These are phyloP conservation scores for Tenrec ecaudatus DNA, from an alignment of 2,113 vertebrate genomes.

Conservation along the genomic window DNA sequence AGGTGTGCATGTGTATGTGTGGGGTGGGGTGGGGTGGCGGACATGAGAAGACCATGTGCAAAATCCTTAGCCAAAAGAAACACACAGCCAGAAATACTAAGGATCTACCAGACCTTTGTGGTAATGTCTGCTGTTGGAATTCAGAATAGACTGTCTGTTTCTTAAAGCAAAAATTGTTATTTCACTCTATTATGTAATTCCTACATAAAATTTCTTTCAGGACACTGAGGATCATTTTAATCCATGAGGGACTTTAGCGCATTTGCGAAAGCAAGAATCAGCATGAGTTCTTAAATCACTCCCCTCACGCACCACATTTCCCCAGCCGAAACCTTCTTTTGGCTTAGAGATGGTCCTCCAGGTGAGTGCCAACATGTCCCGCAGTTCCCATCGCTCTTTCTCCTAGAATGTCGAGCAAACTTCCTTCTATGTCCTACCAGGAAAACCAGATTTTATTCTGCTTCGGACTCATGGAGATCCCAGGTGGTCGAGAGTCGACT, in stretches of 20 bases:
- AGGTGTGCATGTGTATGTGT: not conserved
- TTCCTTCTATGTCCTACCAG: fast-evolving
- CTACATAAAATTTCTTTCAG: not conserved
- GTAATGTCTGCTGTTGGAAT: not conserved
- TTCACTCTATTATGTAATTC: not conserved
- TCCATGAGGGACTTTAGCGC: not conserved
- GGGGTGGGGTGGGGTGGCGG: not conserved
- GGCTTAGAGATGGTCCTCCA: not conserved
- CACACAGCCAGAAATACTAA: not conserved
- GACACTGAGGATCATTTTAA: not conserved
- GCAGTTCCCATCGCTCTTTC: not conserved
- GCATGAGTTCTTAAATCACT: not conserved
- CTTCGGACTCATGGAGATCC: not conserved
- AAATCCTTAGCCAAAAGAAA: not conserved
- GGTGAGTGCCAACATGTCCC: not conserved
- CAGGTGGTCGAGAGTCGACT: not conserved
- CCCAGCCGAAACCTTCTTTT: not conserved
- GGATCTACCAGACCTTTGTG: not conserved
- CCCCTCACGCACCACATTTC: fast-evolving
- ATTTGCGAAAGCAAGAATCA: not conserved
- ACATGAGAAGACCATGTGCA: not conserved
- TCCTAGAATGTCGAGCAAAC: fast-evolving
- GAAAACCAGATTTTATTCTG: not conserved
- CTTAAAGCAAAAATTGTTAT: not conserved
- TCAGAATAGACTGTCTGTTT: not conserved